Percentiles rank a stretch among this genome's conserved stretches.
Conservation (phyloP, 2,888 invertebrate genomes). For the Lasioglossum calceatum region DNA sequence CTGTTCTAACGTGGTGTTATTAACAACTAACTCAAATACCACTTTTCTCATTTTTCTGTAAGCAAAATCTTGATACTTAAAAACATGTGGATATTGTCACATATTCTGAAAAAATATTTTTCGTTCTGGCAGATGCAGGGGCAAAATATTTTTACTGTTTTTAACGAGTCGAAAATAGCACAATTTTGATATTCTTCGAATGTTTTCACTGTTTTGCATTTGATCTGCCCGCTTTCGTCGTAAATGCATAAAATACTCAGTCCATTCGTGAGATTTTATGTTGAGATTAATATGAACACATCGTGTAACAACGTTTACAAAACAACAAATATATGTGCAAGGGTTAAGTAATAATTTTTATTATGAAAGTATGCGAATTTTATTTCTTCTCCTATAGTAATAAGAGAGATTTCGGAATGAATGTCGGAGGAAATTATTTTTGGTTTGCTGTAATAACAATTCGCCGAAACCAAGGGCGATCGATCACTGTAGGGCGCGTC, state of each 20-base stretch:
- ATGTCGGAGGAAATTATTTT: background rate
- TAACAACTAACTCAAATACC: background rate
- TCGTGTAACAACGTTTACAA: too few relatives aligned
- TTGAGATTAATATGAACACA: too few relatives aligned
- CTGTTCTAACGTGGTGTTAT: background rate
- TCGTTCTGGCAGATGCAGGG: background rate
- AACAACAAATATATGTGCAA: too few relatives aligned
- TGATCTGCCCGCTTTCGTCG: too few relatives aligned
- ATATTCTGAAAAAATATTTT: background rate
- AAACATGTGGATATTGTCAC: background rate
- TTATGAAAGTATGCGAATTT: background rate
- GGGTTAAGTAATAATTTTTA: background rate
- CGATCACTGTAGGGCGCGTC: conserved; percentile 59
- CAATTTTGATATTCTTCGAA: background rate
- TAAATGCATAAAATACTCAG: too few relatives aligned
- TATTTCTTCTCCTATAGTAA: background rate
- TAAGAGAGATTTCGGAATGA: background rate
- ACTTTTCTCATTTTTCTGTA: background rate
- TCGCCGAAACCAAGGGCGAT: conserved; percentile 36
- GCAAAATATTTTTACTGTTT: background rate
- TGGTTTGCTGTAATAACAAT: conserved; percentile 1
- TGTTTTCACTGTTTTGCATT: too few relatives aligned
- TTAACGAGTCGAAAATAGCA: too few relatives aligned
- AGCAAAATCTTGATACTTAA: background rate
- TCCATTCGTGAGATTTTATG: too few relatives aligned